phyloP scores from a whole-genome alignment of 2,888 invertebrate species.

The Andrena minutula region DNA sequence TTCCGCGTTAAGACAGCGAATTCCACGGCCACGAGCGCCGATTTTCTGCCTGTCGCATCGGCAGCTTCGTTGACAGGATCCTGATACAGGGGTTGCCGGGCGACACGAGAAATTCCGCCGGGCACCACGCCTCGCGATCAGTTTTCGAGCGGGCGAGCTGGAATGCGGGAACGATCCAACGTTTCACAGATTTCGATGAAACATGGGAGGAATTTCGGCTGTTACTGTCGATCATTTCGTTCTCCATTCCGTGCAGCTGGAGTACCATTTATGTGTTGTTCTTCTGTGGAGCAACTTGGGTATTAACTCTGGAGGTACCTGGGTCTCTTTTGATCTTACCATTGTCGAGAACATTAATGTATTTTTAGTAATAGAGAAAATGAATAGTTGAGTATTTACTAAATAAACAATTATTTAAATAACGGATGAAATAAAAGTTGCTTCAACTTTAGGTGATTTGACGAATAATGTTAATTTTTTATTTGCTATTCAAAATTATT shows the following conservation, averaged over 20 bases:
- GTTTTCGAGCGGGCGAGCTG: conserved; percentile 20
- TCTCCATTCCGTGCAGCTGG: neutral
- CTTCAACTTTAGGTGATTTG: too few species aligned
- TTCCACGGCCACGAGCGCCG: conserved; percentile 48
- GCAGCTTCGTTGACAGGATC: conserved; percentile 31
- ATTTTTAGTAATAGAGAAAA: too few species aligned
- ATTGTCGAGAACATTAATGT: too few species aligned
- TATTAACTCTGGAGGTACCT: too few species aligned
- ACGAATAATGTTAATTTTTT: too few species aligned
- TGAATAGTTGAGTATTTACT: too few species aligned
- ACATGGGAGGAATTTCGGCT: neutral
- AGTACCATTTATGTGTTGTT: too few species aligned
- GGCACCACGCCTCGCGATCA: conserved; percentile 16
- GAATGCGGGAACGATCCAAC: conserved; percentile 1
- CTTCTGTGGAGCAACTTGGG: too few species aligned
- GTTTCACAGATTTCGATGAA: neutral
- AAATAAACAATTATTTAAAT: too few species aligned
- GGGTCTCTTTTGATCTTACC: too few species aligned
- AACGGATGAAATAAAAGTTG: too few species aligned
- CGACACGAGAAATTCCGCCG: conserved; percentile 27
- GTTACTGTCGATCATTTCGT: neutral
- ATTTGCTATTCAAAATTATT: too few species aligned
- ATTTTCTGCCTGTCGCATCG: conserved; percentile 36
- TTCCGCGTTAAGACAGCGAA: conserved; percentile 48
- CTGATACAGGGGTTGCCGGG: conserved; percentile 25